A percentile compares a stretch with the other conserved stretches of the same genome.
Evolutionary conservation across 2,113 vertebrate genomes (phyloP).

Genomic region (Indri indri): DNA sequence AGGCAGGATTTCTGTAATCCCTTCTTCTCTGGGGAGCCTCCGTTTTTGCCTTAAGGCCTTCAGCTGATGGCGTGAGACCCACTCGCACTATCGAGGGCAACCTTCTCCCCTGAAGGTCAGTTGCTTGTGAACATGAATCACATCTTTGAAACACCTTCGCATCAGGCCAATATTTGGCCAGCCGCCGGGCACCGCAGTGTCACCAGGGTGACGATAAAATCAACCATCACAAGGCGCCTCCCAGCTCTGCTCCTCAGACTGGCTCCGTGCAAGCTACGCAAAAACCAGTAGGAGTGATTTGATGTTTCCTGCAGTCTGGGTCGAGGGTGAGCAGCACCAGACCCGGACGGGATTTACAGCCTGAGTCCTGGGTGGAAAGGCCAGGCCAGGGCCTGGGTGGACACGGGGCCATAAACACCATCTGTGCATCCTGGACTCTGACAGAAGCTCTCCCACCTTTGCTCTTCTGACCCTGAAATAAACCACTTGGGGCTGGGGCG

Average conservation of each 20-base stretch:
- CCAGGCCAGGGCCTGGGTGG: neutral
- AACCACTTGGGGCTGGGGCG: too few species aligned
- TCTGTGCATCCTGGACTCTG: rapidly evolving
- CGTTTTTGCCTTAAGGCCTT: neutral
- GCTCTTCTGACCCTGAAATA: neutral
- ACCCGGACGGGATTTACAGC: rapidly evolving
- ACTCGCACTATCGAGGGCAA: too few species aligned
- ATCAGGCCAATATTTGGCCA: rapidly evolving
- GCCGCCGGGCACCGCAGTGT: rapidly evolving
- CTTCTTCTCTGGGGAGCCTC: neutral
- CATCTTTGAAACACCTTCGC: neutral
- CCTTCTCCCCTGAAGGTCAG: too few species aligned
- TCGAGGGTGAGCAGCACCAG: rapidly evolving
- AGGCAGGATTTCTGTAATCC: neutral
- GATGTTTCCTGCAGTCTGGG: rapidly evolving
- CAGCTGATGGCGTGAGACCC: neutral
- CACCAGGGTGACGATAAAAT: rapidly evolving
- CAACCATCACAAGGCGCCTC: rapidly evolving
- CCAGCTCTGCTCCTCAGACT: rapidly evolving
- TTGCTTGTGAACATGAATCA: neutral
- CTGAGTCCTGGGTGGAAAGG: too few species aligned
- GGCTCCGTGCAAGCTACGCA: rapidly evolving
- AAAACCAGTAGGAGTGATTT: rapidly evolving
- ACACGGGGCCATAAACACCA: too few species aligned
- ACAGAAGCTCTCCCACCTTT: rapidly evolving